A percentile compares a stretch with the other conserved stretches of the same genome.
phyloP scores from a whole-genome alignment of 2,113 vertebrate genomes.

The Myotis yumanensis region DNA sequence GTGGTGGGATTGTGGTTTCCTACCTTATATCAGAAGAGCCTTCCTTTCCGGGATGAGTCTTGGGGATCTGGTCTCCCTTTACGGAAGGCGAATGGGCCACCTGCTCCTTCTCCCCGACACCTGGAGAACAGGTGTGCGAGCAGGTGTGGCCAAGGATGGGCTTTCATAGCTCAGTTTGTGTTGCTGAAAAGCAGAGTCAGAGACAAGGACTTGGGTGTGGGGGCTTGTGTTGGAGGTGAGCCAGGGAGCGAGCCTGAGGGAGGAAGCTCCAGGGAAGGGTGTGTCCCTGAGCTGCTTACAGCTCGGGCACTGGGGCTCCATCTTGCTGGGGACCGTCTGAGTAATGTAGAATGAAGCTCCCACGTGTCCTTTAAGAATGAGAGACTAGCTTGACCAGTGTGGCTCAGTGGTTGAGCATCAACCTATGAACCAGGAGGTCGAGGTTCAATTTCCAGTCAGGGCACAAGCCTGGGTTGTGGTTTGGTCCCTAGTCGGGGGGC shows the following conservation, averaged over 20 bases:
- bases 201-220: neutral
- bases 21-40: neutral
- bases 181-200: neutral
- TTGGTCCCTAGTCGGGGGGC: no score
- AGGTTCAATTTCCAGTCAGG: no score
- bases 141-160: neutral
- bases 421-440: no score
- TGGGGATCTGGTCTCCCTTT: no score
- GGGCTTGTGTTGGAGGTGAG: neutral
- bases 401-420: no score
- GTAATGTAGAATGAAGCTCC: neutral
- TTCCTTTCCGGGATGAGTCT: neutral
- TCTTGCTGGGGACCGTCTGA: neutral
- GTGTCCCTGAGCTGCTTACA: neutral
- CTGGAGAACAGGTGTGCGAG: neutral
- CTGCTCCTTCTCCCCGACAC: neutral
- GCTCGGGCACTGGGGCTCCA: neutral
- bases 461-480: no score
- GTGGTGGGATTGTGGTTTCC: neutral
- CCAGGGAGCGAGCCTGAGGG: neutral
- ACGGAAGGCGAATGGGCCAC: neutral
- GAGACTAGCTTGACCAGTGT: neutral
- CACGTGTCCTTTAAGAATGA: neutral
- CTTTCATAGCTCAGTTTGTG: neutral
- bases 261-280: neutral